Evolutionary conservation across 2,888 invertebrate genomes (phyloP).

Genomic region (Drosophila testacea): DNA sequence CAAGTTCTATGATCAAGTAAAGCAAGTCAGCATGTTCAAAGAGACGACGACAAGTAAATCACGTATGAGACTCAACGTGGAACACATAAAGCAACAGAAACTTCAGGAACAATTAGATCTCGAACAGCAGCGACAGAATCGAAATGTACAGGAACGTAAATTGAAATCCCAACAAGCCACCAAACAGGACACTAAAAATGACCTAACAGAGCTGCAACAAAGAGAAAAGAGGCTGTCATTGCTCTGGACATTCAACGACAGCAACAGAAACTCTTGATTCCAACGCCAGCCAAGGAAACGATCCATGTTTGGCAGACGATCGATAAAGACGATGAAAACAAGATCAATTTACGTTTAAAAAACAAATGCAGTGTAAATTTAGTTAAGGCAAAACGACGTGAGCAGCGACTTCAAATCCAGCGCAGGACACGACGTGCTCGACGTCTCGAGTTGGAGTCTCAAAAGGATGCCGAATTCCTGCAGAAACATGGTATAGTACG

Average conservation of each 20-base stretch:
- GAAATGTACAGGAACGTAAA: background rate
- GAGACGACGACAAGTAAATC: conserved; percentile 91
- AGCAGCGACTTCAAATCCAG: conserved; percentile 19
- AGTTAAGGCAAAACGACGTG: conserved; percentile 26
- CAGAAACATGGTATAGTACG: conserved; percentile 20
- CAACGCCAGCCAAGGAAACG: conserved; percentile 5
- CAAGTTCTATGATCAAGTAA: conserved; percentile 90
- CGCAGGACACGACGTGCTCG: conserved; percentile 23
- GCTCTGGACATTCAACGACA: conserved; percentile 36
- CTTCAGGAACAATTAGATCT: conserved; percentile 17
- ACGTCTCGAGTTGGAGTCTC: conserved; percentile 54
- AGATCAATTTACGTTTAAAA: background rate
- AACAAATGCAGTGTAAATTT: conserved; percentile 14
- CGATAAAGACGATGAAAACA: background rate
- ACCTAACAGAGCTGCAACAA: conserved; percentile 4
- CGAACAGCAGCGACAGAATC: background rate
- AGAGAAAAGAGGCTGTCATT: conserved; percentile 20
- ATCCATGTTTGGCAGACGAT: conserved; percentile 30
- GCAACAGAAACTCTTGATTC: conserved; percentile 12
- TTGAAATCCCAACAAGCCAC: background rate
- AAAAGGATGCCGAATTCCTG: conserved; percentile 54
- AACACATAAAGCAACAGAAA: conserved; percentile 60
- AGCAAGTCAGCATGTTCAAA: conserved; percentile 87
- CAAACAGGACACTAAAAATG: background rate
- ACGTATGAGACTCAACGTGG: conserved; percentile 89